Conservation (phyloP, 2,113 vertebrate species). For the Onychostoma macrolepis region DNA sequence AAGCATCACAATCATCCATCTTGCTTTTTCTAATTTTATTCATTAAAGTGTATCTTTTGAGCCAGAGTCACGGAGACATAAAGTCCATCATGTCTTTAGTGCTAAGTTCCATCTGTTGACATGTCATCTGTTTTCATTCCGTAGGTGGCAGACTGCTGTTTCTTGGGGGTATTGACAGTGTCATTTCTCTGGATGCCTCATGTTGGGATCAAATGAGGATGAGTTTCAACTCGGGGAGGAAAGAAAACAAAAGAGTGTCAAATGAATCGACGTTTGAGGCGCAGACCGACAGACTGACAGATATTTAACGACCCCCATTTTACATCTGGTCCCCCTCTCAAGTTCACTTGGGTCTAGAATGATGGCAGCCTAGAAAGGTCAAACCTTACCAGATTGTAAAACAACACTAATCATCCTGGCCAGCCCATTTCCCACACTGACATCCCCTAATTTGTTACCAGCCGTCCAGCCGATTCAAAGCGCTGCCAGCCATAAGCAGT, state of each 20-base stretch:
- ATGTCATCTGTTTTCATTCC: conserved; percentile 26
- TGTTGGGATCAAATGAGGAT: conserved; percentile 41
- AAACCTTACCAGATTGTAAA: conserved; percentile 68
- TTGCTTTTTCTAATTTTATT: conserved; percentile 14
- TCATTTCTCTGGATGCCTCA: conserved; percentile 38
- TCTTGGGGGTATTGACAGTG: conserved; percentile 27
- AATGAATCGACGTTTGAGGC: conserved; percentile 47
- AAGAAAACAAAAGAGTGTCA: conserved; percentile 45
- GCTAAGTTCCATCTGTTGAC: neutral
- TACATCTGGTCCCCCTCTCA: conserved; percentile 53
- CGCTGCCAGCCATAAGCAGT: conserved; percentile 49
- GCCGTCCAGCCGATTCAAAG: conserved; percentile 55
- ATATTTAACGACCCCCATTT: conserved; percentile 57
- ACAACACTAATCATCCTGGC: conserved; percentile 71
- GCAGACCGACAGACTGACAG: conserved; percentile 38
- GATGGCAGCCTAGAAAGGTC: conserved; percentile 71
- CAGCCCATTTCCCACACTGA: conserved; percentile 67
- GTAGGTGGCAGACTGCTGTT: conserved; percentile 34
- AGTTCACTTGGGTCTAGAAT: conserved; percentile 57
- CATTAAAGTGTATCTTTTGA: conserved; percentile 8
- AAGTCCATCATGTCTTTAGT: conserved; percentile 24
- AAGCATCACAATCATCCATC: neutral
- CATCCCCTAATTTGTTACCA: conserved; percentile 60
- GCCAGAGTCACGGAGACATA: conserved; percentile 4
- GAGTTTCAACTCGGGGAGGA: conserved; percentile 46